Evolutionary conservation across 2,888 invertebrate genomes (phyloP).

Genomic region (Dermolepida albohirtum): DNA sequence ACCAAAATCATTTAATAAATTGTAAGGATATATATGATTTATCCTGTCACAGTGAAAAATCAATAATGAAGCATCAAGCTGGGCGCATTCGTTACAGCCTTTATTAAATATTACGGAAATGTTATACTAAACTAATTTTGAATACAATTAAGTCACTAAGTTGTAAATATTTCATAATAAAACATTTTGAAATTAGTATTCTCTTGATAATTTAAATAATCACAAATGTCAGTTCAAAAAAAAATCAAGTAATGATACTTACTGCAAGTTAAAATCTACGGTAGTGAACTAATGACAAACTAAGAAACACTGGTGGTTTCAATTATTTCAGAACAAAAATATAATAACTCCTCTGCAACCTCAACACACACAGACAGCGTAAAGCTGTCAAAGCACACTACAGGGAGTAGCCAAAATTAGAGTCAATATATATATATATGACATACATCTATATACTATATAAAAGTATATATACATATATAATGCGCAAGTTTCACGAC

Average conservation of each 20-base stretch:
- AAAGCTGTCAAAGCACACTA: slow-evolving; percentile 38
- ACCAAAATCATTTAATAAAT: background rate
- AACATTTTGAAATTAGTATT: background rate
- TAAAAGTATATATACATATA: slow-evolving; percentile 2
- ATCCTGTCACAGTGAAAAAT: slow-evolving; percentile 42
- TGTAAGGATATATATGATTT: background rate
- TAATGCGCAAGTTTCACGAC: slow-evolving; percentile 32
- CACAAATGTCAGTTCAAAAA: background rate
- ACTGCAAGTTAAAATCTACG: slow-evolving; percentile 21
- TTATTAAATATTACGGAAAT: slow-evolving; percentile 5
- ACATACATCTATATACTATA: slow-evolving; percentile 8
- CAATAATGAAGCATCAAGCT: slow-evolving; percentile 43
- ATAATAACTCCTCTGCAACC: background rate
- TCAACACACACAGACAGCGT: slow-evolving; percentile 37
- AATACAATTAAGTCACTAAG: slow-evolving; percentile 22
- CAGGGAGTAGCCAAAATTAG: slow-evolving; percentile 36
- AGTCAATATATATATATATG: slow-evolving; percentile 4
- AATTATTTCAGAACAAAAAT: background rate
- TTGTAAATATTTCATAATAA: background rate
- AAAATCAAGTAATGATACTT: slow-evolving; percentile 16
- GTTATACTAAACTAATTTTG: slow-evolving; percentile 22
- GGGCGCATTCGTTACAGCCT: slow-evolving; percentile 25
- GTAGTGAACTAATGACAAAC: slow-evolving; percentile 5
- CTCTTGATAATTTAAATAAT: background rate
- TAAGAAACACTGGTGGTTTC: background rate